Evolutionary conservation across 2,797 vertebrate species (phyloP), one percentile per base, ranked within the genome.

Genomic region (Sibirionetta formosa): DNA sequence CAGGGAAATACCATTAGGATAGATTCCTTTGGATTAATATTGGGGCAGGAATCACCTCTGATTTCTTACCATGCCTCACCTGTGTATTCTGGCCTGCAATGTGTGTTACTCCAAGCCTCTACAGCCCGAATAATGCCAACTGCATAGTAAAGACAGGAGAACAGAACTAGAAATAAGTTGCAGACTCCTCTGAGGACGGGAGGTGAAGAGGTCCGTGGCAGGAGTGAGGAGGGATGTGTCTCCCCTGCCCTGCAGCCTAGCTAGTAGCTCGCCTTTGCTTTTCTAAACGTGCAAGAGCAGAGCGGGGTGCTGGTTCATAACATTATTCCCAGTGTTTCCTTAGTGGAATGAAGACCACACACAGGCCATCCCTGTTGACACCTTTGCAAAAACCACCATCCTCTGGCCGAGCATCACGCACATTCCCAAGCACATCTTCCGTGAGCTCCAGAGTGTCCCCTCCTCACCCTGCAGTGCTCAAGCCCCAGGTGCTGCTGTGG

Each of bases 151-250:
- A 44, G 23, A 7, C 68, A 61, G 72, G 48, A 81, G 73, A 90
- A 48, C 6, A 75, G 42, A 56, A 60, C 26, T 12, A 38, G 38
- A 63, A 90, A 66, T n/a, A 38, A 38, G 23, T 23, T 31, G 8
- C 26, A 36, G 35, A 3, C 22, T 48, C 10, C 65, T 9, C 7
- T 7, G 9, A 63, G 65, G 61, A 38, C 23, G 9, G 0, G 0
- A 50, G 31, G 24, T 14, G 51, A n/a, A 50, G 54, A 7, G 31
- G 27, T 79, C 9, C 0, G 0, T 2, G 2, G 22, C 42, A 66
- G 71, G 54, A 7, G 29, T 4, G 4, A 27, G 48, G n/a, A 92
- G 65, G 38, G 42, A 1, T 26, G 1, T 0, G 33, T 10, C 35
- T 60, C 20, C 36, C 16, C 53, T 46, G 17, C n/a, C 42, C 42